Conservation (phyloP, 2,888 invertebrate species). For the Parnassius smintheus region DNA sequence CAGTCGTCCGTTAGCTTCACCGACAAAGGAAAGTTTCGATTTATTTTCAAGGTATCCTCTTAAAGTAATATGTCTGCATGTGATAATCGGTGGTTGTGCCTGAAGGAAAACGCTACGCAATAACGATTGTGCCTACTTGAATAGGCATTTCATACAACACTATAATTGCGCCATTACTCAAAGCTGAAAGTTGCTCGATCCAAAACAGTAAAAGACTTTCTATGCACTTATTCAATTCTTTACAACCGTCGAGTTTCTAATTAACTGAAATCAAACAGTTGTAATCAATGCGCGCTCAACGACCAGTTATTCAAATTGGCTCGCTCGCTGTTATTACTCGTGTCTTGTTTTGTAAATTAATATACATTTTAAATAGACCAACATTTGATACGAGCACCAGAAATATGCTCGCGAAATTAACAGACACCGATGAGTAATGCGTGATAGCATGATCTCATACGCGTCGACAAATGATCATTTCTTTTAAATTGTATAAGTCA, state of each 20-base stretch:
- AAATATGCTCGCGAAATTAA: slow-evolving; percentile 52
- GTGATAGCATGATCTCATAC: slow-evolving; percentile 38
- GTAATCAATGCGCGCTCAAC: slow-evolving; percentile 24
- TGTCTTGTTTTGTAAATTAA: slow-evolving; percentile 36
- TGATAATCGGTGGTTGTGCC: slow-evolving; percentile 1
- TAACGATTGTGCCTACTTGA: not conserved
- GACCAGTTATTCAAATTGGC: slow-evolving; percentile 41
- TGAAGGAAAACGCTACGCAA: slow-evolving; percentile 6
- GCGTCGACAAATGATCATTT: not conserved
- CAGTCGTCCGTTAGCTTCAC: too few species aligned
- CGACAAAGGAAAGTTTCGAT: too few species aligned
- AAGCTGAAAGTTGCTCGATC: slow-evolving; percentile 22
- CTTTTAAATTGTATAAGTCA: not conserved
- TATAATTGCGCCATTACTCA: slow-evolving; percentile 23
- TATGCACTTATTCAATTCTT: slow-evolving; percentile 25
- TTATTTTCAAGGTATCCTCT: too few species aligned
- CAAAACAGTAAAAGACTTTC: slow-evolving; percentile 37
- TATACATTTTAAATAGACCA: slow-evolving; percentile 55
- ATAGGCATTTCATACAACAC: slow-evolving; percentile 11
- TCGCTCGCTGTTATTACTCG: slow-evolving; percentile 27
- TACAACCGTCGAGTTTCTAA: slow-evolving; percentile 25
- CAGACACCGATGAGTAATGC: slow-evolving; percentile 57
- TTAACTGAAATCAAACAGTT: slow-evolving; percentile 28
- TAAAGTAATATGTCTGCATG: not conserved
- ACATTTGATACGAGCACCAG: slow-evolving; percentile 51